A percentile compares a stretch with the other conserved stretches of the same genome.
These are phyloP conservation scores for Toxostoma redivivum DNA, from an alignment of 2,113 vertebrate species.

Conservation along the genomic window DNA sequence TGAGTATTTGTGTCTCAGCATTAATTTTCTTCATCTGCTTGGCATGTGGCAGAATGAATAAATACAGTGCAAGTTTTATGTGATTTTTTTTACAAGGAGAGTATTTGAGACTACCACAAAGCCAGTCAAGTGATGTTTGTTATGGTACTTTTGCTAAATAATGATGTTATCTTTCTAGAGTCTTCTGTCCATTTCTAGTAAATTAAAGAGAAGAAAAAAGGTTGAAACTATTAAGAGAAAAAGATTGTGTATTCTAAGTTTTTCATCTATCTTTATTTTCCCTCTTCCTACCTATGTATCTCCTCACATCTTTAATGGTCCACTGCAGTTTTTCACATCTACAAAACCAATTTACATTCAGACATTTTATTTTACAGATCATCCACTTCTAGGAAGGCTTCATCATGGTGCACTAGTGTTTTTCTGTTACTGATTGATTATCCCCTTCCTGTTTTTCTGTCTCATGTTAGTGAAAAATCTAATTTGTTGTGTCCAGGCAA, in stretches of 20 bases:
- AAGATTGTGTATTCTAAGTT: neutral
- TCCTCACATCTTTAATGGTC: neutral
- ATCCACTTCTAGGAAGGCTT: neutral
- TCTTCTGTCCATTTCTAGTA: neutral
- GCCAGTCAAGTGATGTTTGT: neutral
- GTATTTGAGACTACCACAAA: conserved; percentile 5
- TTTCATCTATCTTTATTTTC: neutral
- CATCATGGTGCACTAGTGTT: neutral
- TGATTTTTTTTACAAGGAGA: neutral
- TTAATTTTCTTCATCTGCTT: conserved; percentile 21
- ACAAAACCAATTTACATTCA: neutral
- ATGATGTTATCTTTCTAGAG: neutral
- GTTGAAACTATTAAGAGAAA: neutral
- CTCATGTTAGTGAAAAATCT: neutral
- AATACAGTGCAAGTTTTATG: neutral
- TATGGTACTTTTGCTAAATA: neutral
- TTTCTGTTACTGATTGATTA: neutral
- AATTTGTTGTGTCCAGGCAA: neutral
- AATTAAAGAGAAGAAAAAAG: neutral
- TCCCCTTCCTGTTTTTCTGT: neutral
- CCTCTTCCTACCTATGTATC: neutral
- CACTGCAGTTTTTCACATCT: neutral
- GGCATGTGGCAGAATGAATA: neutral
- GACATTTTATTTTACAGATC: neutral
- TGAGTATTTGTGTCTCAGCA: neutral